Conservation (phyloP, 1,140 invertebrate species). For the Oryctes rhinoceros region DNA sequence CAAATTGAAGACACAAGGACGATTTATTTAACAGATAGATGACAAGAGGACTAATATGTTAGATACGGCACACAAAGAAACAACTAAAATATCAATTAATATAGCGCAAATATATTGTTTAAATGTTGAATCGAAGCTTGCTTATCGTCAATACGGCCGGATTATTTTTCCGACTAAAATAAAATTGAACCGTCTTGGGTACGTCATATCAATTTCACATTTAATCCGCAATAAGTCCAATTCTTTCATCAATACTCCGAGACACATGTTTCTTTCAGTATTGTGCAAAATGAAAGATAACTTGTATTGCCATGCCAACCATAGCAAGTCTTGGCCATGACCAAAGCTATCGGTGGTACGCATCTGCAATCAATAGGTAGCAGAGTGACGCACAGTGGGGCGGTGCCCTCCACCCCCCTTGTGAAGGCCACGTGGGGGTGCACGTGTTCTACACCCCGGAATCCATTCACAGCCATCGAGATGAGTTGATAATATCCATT, state of each 20-base stretch:
- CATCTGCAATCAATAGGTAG: conserved; percentile 53
- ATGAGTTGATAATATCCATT: conserved; percentile 5
- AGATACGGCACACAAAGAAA: no score
- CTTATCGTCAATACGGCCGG: not conserved
- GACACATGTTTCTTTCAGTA: not conserved
- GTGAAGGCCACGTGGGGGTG: conserved; percentile 52
- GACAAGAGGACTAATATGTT: conserved; percentile 4
- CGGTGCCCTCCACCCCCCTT: conserved; percentile 47
- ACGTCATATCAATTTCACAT: not conserved
- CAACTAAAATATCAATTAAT: no score
- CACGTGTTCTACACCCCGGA: conserved; percentile 48
- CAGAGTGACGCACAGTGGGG: conserved; percentile 50
- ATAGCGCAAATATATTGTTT: no score
- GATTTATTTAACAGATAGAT: conserved; percentile 3
- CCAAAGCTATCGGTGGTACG: conserved; percentile 49
- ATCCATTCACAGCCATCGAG: conserved; percentile 46
- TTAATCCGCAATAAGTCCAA: not conserved
- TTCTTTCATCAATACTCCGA: no score
- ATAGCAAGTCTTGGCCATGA: conserved; percentile 47
- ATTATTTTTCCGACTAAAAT: not conserved
- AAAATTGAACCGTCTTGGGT: not conserved
- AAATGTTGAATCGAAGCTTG: no score
- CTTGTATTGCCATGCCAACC: conserved; percentile 49
- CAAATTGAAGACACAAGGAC: not conserved
- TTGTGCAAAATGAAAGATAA: not conserved